Conservation (phyloP, 1,140 invertebrate genomes). For the Contarinia nasturtii region DNA sequence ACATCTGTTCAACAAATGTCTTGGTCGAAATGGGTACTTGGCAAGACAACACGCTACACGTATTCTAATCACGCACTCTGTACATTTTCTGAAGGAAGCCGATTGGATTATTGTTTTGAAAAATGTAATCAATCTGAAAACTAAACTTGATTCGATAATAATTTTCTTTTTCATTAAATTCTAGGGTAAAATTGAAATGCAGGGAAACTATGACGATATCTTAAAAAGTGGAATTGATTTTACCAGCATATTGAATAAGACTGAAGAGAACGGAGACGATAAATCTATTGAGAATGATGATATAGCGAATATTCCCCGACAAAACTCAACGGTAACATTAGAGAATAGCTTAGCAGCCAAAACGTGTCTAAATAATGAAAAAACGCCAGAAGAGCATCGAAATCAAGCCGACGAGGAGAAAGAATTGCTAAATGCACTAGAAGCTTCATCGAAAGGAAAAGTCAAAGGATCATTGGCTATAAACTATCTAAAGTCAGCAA, state of each 20-base stretch:
- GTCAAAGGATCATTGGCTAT: conserved; percentile 7
- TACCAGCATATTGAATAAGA: conserved; percentile 21
- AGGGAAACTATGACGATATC: conserved; percentile 43
- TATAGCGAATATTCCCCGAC: background rate
- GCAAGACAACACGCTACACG: conserved; percentile 28
- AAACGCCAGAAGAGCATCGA: background rate
- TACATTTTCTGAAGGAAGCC: conserved; percentile 56
- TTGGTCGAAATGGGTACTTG: conserved; percentile 25
- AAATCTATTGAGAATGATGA: conserved; percentile 7
- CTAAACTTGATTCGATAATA: background rate
- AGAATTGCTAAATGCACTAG: conserved; percentile 1
- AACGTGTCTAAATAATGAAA: background rate
- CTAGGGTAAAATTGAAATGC: conserved; percentile 29
- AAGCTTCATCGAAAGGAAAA: conserved; percentile 5
- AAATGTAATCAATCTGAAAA: conserved; percentile 31
- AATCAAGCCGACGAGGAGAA: background rate
- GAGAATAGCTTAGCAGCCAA: background rate
- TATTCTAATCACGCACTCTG: conserved; percentile 65
- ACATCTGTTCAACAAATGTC: conserved; percentile 48
- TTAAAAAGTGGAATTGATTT: conserved; percentile 41
- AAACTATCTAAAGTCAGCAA: conserved; percentile 12
- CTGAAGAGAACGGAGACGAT: conserved; percentile 9
- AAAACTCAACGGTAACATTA: background rate
- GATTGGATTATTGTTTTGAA: conserved; percentile 51
- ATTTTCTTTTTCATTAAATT: conserved; percentile 1